Base-by-base conservation (phyloP, 1,140 invertebrate species). In the Nylanderia fulva region DNA sequence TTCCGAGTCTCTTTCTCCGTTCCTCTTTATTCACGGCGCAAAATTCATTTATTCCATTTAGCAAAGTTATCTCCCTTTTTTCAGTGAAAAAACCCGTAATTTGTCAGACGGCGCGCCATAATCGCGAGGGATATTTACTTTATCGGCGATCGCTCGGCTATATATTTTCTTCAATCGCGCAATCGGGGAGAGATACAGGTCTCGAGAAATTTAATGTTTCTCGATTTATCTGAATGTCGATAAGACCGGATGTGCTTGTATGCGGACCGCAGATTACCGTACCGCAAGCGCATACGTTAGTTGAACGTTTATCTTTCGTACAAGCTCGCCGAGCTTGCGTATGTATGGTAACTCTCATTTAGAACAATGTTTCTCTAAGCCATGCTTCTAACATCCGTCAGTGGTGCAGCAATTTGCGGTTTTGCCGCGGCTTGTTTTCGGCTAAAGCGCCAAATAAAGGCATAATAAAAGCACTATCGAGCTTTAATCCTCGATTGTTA, bases 291-390 rank as follows among this genome's bases (percentile, higher is more conserved):
- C 33, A 42, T 27, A 71, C 36, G 48, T 80, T 52, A 58, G 66
- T 24, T n/a, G 66, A n/a, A 72, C 66, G 27, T 82, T 82, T 82
- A 82, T 52, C 77, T 71, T 71, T 71, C 18, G 39, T 39, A 71
- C 52, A 58, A 45, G 39, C 66, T 36, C 64, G 13, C n/a, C 66
- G 18, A 42, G 21, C 33, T 80, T 58, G 64, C 66, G 48, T 71
- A 71, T 80, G 48, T 71, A 71, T 80, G 48, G 66, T 82, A 72
- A 82, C 56, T 82, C 66, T 52, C 66, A 71, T 82, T 82, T 82
- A 33, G 77, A 72, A 82, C 77, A 82, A 82, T 82, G 77, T 56
- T 58, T 72, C 66, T 82, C 77, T 60, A 58, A 72, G 56, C 77
- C 60, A 82, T 60, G 39, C 66, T 71, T 82, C 54, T 79, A 79